These are phyloP conservation scores for Nesometra sesokonis DNA, from an alignment of 35 echinoderm and acorn worm genomes.

Conservation along the genomic window DNA sequence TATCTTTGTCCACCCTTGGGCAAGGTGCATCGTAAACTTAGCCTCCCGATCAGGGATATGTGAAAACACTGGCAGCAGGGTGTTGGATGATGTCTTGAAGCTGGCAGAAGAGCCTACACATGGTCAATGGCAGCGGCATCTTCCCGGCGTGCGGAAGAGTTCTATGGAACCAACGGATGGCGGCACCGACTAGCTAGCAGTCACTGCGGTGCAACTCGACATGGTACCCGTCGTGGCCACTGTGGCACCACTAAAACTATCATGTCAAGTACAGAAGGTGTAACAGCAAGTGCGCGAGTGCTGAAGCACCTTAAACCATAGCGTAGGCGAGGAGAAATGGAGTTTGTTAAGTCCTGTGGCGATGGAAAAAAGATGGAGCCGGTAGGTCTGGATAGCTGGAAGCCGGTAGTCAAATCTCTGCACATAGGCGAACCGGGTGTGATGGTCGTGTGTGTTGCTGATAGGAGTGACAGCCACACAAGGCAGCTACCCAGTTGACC, in stretches of 20 bases:
- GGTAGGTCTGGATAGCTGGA: background rate
- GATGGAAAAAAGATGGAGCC: background rate
- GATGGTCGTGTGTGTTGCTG: background rate
- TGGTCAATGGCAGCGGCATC: background rate
- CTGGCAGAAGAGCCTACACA: background rate
- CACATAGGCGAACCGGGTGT: background rate
- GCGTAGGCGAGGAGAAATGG: background rate
- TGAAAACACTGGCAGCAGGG: slow-evolving; percentile 15
- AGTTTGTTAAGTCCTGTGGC: background rate
- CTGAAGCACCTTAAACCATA: background rate
- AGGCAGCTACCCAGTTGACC: background rate
- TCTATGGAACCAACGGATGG: background rate
- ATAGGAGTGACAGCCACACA: background rate
- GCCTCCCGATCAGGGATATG: background rate
- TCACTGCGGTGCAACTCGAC: background rate
- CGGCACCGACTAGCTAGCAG: background rate
- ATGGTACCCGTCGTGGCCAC: too few species aligned
- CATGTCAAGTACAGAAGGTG: background rate
- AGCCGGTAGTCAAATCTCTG: background rate
- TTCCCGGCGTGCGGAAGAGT: background rate
- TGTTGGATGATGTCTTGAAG: slow-evolving; percentile 3
- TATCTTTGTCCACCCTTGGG: too few species aligned
- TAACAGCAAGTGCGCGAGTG: background rate
- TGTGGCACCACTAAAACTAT: too few species aligned
- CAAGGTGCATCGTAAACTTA: background rate